Percentiles rank a stretch among this genome's conserved stretches.
Evolutionary conservation across 2,113 vertebrate genomes (phyloP).

Genomic region (Amphiprion percula): DNA sequence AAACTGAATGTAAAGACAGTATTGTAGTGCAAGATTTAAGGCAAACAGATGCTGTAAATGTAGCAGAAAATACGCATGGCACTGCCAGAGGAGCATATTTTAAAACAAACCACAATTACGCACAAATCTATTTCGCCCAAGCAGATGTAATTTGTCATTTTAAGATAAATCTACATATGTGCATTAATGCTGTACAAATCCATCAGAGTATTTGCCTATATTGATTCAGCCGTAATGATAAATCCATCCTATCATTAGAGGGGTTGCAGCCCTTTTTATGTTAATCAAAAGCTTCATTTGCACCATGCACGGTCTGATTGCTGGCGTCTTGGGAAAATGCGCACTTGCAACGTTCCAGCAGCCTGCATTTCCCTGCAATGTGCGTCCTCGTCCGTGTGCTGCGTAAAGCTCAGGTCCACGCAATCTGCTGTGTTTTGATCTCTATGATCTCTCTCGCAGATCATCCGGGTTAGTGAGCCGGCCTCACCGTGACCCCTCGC

Average conservation of each 20-base stretch:
- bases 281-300: neutral
- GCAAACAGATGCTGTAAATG: neutral
- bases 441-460: conserved; percentile 67
- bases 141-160: no score
- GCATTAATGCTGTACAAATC: neutral
- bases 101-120: no score
- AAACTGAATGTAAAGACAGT: neutral
- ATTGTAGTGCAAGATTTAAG: neutral
- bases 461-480: conserved; percentile 79
- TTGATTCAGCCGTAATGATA: no score
- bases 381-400: conserved; percentile 18
- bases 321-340: conserved; percentile 47
- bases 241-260: neutral
- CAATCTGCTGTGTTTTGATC: conserved; percentile 71
- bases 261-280: neutral
- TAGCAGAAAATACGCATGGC: no score
- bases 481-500: conserved; percentile 79
- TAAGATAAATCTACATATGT: neutral
- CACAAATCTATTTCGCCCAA: no score
- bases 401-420: conserved; percentile 50
- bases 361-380: neutral
- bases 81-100: no score
- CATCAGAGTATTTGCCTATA: no score
- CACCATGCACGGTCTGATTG: neutral
- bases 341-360: conserved; percentile 45